A percentile compares a stretch with the other conserved stretches of the same genome.
These are phyloP conservation scores for Laticauda colubrina DNA, from an alignment of 2,113 vertebrate genomes.

Conservation along the genomic window DNA sequence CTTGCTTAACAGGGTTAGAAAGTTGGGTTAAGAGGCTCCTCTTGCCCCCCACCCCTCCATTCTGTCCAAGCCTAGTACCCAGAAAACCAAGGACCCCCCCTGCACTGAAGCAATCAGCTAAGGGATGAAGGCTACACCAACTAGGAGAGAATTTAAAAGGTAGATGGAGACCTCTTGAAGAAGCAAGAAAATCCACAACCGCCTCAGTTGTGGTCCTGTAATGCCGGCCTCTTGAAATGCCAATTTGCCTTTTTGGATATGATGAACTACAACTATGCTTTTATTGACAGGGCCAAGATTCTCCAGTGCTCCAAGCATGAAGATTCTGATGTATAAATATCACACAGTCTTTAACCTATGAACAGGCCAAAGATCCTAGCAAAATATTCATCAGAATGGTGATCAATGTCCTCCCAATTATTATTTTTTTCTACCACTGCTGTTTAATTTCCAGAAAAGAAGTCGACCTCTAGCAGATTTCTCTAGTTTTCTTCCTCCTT, in stretches of 20 bases:
- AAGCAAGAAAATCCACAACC: accelerated
- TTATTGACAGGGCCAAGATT: background rate
- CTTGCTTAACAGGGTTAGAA: background rate
- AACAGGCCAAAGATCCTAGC: background rate
- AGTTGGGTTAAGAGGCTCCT: background rate
- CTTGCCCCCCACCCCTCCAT: too few species aligned
- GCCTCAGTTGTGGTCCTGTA: background rate
- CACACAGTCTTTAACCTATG: background rate
- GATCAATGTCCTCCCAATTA: background rate
- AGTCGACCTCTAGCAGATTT: background rate
- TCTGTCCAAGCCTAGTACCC: background rate
- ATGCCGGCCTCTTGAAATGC: background rate
- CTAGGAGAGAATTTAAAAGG: background rate
- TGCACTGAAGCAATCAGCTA: background rate
- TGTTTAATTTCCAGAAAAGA: background rate
- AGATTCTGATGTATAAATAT: background rate
- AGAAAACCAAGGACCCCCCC: background rate
- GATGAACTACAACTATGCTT: background rate
- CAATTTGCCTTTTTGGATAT: background rate
- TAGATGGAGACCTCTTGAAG: background rate
- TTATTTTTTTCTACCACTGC: background rate
- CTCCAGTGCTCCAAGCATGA: background rate
- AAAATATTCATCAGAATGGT: background rate
- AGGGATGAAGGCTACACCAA: background rate
- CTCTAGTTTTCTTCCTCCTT: background rate